Base-by-base conservation (phyloP, 1,140 invertebrate species). In the Drosophila athabasca region DNA sequence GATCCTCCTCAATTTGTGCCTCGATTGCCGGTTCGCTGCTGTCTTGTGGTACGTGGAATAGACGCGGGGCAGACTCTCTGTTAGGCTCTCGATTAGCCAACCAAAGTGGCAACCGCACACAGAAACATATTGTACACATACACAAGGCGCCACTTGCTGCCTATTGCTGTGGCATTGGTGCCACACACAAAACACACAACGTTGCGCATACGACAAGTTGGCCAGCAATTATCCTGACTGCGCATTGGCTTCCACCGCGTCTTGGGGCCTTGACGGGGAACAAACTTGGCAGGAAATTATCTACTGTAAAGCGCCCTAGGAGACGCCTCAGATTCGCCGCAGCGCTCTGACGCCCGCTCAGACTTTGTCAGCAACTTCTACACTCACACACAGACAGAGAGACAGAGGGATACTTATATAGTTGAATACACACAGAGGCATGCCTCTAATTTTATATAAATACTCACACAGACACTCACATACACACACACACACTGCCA, bases 221-320 rank as follows among this genome's bases (percentile, higher is more conserved):
- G 60, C 73, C 59, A 60, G 62, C 70, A 70, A 62, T 79, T 74
- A 48, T 53, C 35, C 75, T 79, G 50, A 60, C 69, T 84, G 75
- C 80, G 80, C 81, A 84, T 85, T 76, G 76, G 80, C 79, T 64
- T 39, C 11, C 35, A 45, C 45, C 46, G 79, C 57, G 62, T 81
- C 81, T 74, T 87, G 57, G 48, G 15, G 39, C 62, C 71, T 68
- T 65, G 76, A 62, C 22, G 81, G 81, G 82, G 82, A 70, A 85
- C 55, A 81, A 85, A 88, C 79, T 87, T 83, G 59, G 71, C 75
- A 76, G 79, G 79, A 88, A 88, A 88, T 87, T 87, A 87, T 87
- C 83, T 87, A 26, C 24, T 5, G 5, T 26, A 71, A 88, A 83
- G 53, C 73, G 64, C 62, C 53, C 48, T 74, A 62, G 68, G 62